phyloP scores from a whole-genome alignment of 2,113 vertebrate species.

The Turdus rufiventris region DNA sequence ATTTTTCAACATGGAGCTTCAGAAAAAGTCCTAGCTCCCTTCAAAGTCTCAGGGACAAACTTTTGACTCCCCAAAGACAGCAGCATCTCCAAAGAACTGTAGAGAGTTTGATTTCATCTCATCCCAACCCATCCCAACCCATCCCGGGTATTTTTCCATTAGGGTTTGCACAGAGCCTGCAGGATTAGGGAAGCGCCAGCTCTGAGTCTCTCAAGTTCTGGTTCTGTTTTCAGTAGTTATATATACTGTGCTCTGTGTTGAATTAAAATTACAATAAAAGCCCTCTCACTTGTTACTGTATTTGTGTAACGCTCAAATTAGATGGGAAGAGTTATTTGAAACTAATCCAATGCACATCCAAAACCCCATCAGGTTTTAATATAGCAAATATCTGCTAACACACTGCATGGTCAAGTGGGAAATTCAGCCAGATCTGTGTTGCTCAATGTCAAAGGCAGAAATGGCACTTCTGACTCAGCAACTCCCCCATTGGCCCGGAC shows the following conservation, averaged over 20 bases:
- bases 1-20: not conserved
- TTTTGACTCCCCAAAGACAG: not conserved
- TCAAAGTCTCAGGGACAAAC: not conserved
- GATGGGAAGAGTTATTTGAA: constrained; percentile 32
- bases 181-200: constrained; percentile 3
- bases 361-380: constrained; percentile 53
- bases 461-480: not conserved
- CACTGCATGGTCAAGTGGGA: not conserved
- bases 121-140: not conserved
- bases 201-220: not conserved
- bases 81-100: not conserved
- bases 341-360: not conserved
- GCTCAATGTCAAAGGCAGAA: not conserved
- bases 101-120: not conserved
- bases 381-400: not conserved
- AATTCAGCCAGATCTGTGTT: not conserved
- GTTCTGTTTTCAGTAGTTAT: constrained; percentile 23
- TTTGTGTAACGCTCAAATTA: constrained; percentile 39
- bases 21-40: not conserved
- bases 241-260: constrained; percentile 40
- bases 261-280: constrained; percentile 52
- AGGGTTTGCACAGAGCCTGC: not conserved
- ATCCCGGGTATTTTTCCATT: constrained; percentile 13
- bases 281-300: constrained; percentile 62
- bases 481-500: not conserved